Base-by-base conservation (phyloP, 2,888 invertebrate species). In the Meganola albula region DNA sequence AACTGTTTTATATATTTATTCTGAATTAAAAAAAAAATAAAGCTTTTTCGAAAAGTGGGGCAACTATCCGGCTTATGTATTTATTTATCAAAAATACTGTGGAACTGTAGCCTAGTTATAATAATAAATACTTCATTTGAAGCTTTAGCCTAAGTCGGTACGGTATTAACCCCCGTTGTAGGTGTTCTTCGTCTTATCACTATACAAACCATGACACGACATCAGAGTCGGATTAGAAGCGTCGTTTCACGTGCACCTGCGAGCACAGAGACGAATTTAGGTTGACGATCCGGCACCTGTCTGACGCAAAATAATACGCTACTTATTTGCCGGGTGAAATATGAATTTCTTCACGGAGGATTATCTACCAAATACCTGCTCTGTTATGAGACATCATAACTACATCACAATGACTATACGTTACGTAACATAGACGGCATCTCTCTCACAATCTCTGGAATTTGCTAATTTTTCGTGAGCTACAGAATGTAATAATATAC, bases 321-420 rank as follows among this genome's bases (percentile, higher is more conserved):
- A 73, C 77, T 77, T 77, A 77, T 77, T 71, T 63, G 67, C 58
- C 62, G 65, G n/a, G 74, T 77, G 74, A 79, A 77, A 82, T 82
- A 80, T 80, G 76, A 73, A 73, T 73, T 69, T 74, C 70, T 70
- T 75, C 68, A 58, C 57, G 53, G 41, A 47, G 66, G 74, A 74
- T 76, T 74, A 74, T 66, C 63, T 55, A 57, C 58, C 53, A 58
- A 61, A 55, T 53, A 58, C 53, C 49, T 40, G 38, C 40, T 45
- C 44, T 32, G 44, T 52, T 41, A 45, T 45, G 48, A 46, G 50
- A 53, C 43, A 41, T 47, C 43, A 54, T 48, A 54, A 48, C 48
- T 42, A 51, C 50, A 42, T 46, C 48, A 42, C 44, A 42, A 39
- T 45, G 49, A 47, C 44, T 27, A 40, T 46, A 39, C 42, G 32